A percentile compares a stretch with the other conserved stretches of the same genome.
These are phyloP conservation scores for Papilio glaucus DNA, from an alignment of 1,140 invertebrate species.

Conservation along the genomic window DNA sequence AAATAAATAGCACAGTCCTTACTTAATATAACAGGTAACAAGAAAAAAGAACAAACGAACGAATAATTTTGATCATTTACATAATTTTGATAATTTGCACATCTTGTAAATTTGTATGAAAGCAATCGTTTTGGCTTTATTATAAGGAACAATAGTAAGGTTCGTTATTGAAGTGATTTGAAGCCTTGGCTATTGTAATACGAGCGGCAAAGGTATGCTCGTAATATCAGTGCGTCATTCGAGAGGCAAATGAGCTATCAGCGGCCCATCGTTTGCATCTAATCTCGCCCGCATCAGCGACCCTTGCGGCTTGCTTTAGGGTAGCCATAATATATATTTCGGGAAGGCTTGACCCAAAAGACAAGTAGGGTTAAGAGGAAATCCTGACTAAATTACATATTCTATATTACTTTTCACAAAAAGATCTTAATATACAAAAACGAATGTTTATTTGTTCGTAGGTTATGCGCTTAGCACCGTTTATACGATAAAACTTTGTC, in stretches of 20 bases:
- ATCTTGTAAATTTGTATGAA: no score
- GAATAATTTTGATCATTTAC: neutral
- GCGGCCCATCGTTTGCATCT: constrained; percentile 76
- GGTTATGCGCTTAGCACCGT: neutral
- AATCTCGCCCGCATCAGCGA: constrained; percentile 67
- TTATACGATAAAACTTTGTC: neutral
- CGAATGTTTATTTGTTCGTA: neutral
- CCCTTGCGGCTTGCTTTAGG: constrained; percentile 43
- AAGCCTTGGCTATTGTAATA: neutral
- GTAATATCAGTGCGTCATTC: constrained; percentile 71
- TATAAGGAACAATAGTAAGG: neutral
- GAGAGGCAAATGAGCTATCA: constrained; percentile 78
- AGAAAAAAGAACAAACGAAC: neutral
- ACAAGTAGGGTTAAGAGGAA: constrained; percentile 18
- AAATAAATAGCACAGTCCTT: no score
- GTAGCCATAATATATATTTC: constrained; percentile 29
- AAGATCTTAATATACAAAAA: neutral
- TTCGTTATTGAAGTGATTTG: constrained; percentile 20
- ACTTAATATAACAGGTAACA: neutral
- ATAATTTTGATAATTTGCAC: no score
- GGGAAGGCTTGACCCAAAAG: constrained; percentile 28
- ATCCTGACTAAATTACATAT: constrained; percentile 9
- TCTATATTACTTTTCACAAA: constrained; percentile 19
- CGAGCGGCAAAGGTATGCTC: neutral
- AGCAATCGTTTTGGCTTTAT: neutral